Base-by-base conservation (phyloP, 2,797 vertebrate species). In the Enteromius fasciolatus region DNA sequence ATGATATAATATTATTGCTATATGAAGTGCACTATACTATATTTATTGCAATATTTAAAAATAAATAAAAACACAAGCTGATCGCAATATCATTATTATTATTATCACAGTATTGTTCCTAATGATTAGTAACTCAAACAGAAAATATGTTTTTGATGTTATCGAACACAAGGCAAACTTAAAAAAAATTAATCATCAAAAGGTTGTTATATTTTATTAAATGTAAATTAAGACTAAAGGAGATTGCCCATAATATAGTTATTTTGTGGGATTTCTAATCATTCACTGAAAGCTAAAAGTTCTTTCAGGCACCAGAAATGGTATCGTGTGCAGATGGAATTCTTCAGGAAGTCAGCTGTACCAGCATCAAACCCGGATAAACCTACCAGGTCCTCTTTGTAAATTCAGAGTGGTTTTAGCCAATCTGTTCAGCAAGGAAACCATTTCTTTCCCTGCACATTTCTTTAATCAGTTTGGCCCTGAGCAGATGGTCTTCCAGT, bases 401-500 rank as follows among this genome's bases (percentile, higher is more conserved):
- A 72, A 80, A 63, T 12, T 50, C 39, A 50, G 5, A 33, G 68
- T 48, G 54, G 54, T 25, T 70, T 73, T 36, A 36, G 5, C n/a
- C 0, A 0, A 44, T 39, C 68, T 63, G 31, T 73, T 73, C 12
- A 25, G 8, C 14, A 48, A 8, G 28, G 28, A 73, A 31, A 17
- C 61, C 61, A 63, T 63, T 63, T 63, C 28, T 63, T 63, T 63
- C 44, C 61, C 46, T 46, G 31, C 66, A 46, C 17, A 31, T 67
- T 17, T 67, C 25, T 67, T 67, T 28, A 41, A 76, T 76, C 63
- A 59, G 36, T 46, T 76, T 36, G 64, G 14, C 74, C 74, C 6
- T 25, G 18, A 61, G 73, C 74, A 70, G 50, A 83, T 83, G 50
- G 28, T 77, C 81, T 48, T 61, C 23, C 39, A 46, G 5, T 59